A percentile compares a stretch with the other conserved stretches of the same genome.
These are phyloP conservation scores for Sussaba pulchella DNA, from an alignment of 2,888 invertebrate species.

Conservation along the genomic window DNA sequence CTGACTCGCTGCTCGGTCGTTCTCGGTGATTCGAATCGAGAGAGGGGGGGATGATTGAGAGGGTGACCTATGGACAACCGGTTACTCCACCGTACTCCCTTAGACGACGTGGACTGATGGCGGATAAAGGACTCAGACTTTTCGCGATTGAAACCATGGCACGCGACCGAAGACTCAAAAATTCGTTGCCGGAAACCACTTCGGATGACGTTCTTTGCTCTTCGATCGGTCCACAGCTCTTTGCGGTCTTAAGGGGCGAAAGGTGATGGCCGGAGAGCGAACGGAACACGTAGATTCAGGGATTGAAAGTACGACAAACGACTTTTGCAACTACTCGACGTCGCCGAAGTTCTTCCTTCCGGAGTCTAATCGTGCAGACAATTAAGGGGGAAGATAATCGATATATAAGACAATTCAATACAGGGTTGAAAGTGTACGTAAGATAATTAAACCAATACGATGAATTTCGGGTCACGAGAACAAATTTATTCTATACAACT, in stretches of 20 bases:
- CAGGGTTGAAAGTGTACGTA: too few species aligned
- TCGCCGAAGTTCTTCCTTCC: neutral
- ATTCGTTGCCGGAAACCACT: constrained; percentile 20
- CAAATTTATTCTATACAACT: constrained; percentile 83
- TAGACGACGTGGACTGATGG: constrained; percentile 25
- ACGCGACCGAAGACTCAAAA: constrained; percentile 32
- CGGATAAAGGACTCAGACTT: neutral
- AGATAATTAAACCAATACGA: neutral
- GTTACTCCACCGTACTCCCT: neutral
- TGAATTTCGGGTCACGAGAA: constrained; percentile 77
- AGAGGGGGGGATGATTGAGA: constrained; percentile 29
- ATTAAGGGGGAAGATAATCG: neutral
- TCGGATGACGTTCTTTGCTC: neutral
- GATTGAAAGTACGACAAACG: neutral
- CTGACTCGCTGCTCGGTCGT: constrained; percentile 24
- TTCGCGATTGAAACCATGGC: constrained; percentile 48
- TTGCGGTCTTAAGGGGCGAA: neutral
- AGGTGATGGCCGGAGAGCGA: neutral
- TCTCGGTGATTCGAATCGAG: constrained; percentile 54
- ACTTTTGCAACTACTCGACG: neutral
- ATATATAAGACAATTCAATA: neutral
- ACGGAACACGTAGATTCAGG: neutral
- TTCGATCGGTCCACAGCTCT: neutral
- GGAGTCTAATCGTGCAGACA: neutral
- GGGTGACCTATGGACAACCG: neutral